Conservation (phyloP, 1,140 invertebrate species). For the Daktulosphaira vitifoliae region DNA sequence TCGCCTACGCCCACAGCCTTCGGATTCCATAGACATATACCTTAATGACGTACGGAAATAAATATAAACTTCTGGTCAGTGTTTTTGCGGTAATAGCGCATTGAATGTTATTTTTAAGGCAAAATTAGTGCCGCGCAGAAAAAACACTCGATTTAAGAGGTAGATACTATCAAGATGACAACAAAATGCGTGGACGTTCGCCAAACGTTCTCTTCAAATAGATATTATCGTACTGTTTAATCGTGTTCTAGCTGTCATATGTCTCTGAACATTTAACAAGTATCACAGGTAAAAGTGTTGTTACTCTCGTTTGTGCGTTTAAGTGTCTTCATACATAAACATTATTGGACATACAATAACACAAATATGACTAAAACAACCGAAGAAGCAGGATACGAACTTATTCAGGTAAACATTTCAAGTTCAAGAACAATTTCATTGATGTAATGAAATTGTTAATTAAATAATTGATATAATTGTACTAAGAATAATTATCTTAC, state of each 20-base stretch:
- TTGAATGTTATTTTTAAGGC: conserved; percentile 23
- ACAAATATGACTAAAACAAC: conserved; percentile 14
- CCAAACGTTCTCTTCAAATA: conserved; percentile 18
- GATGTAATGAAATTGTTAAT: no score
- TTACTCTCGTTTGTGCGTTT: no score
- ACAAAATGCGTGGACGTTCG: neutral
- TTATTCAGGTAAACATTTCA: conserved; percentile 10
- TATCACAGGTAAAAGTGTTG: neutral
- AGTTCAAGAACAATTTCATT: no score
- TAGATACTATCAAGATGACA: neutral
- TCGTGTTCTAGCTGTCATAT: neutral
- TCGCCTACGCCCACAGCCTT: no score
- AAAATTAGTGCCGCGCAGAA: neutral
- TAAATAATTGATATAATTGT: no score
- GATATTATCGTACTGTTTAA: conserved; percentile 1
- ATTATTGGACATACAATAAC: neutral
- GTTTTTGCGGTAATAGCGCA: no score
- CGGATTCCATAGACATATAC: no score
- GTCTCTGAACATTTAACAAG: neutral
- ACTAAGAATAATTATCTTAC: no score
- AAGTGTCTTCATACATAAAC: no score
- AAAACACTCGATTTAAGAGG: neutral
- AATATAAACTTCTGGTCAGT: no score
- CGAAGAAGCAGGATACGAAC: conserved; percentile 18
- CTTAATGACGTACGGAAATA: conserved; percentile 11